Evolutionary conservation across 1,140 invertebrate genomes (phyloP), one percentile per base, ranked within the genome.

Genomic region (Dysdera silvatica): DNA sequence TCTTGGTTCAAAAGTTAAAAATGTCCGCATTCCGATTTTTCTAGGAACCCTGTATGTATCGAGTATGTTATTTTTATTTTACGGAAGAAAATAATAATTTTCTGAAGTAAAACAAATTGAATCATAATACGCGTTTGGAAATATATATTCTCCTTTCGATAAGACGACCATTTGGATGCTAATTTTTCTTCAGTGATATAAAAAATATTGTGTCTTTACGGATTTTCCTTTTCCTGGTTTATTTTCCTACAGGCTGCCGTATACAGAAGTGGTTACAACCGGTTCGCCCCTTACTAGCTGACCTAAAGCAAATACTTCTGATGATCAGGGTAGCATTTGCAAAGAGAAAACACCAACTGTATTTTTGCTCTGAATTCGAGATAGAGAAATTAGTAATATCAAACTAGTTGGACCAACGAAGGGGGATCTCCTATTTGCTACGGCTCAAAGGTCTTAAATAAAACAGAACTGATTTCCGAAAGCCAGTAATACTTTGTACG

Each of bases 261-360:
- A 65, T 95, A 95, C 78, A 84, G 93, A 82, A 88, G 91, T 78
- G 88, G 90, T 67, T 95, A 93, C 83, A 95, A 94, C 82, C 86
- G 93, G 80, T 96, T 94, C 79, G 85, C 92, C 75, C 93, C 93
- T 70, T 96, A 96, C 79, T 96, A 66, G 53, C n/a, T 55, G 61
- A 52, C 56, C 52, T 55, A 52, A 63, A 5, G 52, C 55, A 24
- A 63, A 41, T 16, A 29, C 32, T 20, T 12, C 43, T 37, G 52
- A n/a, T n/a, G n/a, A n/a, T n/a, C n/a, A n/a, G n/a, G n/a, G n/a
- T n/a, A n/a, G n/a, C n/a, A n/a, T n/a, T n/a, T n/a, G n/a, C n/a
- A n/a, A n/a, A n/a, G n/a, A n/a, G n/a, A n/a, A n/a, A n/a, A n/a
- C n/a, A n/a, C n/a, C n/a, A n/a, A n/a, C n/a, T n/a, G n/a, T n/a